These are phyloP conservation scores for Mus minutoides DNA, from an alignment of 2,797 vertebrate genomes.

Conservation along the genomic window DNA sequence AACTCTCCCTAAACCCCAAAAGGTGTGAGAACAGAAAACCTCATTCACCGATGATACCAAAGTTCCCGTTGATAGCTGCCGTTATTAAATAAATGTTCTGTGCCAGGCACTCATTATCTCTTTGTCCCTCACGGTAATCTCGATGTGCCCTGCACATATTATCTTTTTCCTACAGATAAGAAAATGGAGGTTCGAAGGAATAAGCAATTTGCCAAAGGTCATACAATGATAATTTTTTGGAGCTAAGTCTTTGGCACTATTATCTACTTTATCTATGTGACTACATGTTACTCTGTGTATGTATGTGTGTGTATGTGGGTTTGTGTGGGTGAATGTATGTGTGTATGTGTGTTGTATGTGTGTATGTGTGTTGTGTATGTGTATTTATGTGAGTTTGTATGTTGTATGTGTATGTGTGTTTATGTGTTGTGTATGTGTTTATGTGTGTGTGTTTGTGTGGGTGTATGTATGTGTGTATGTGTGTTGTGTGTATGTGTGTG, in stretches of 20 bases:
- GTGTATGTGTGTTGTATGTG: not conserved
- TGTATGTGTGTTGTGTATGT: not conserved
- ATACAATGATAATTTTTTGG: slow-evolving; percentile 16
- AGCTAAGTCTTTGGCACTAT: slow-evolving; percentile 26
- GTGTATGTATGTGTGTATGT: not conserved
- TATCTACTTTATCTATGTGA: slow-evolving; percentile 38
- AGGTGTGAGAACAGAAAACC: slow-evolving; percentile 35
- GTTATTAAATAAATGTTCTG: slow-evolving; percentile 25
- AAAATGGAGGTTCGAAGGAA: slow-evolving; percentile 35
- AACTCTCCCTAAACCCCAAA: not conserved
- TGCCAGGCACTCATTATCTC: slow-evolving; percentile 32
- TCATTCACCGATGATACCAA: not conserved
- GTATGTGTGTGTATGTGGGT: not conserved
- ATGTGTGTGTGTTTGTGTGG: not conserved
- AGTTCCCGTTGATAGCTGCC: not conserved
- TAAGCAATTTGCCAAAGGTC: slow-evolving; percentile 53
- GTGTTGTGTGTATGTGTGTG: not conserved
- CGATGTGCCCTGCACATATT: not conserved
- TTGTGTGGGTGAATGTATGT: not conserved
- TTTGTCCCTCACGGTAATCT: slow-evolving; percentile 52
- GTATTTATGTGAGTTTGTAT: too few species aligned
- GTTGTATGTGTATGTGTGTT: too few species aligned
- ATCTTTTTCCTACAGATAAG: slow-evolving; percentile 52
- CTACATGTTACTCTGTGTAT: not conserved
- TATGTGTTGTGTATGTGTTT: not conserved